Base-by-base conservation (phyloP, 1,140 invertebrate species). In the Achatina immaculata region DNA sequence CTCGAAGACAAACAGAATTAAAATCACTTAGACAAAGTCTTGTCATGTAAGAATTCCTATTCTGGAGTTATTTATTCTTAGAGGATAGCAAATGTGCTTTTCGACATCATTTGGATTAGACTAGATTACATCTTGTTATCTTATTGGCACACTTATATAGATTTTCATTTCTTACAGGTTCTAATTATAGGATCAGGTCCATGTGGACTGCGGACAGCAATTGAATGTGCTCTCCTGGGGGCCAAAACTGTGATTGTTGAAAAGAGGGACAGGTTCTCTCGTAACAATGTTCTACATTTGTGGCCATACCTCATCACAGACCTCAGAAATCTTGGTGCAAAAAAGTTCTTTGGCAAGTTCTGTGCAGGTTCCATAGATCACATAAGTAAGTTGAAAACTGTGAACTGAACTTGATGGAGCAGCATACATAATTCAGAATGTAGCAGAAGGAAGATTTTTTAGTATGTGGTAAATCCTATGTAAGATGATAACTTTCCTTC, bases 281-380 rank as follows among this genome's bases (percentile, higher is more conserved):
- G 98, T 28, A 99, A 99, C 92, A 99, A 99, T 92, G 98, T 99
- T 14, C 94, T 99, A 58, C 98, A 99, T 92, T 92, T 99, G 51
- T 99, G 98, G 98, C 98, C 98, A 38, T 99, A 97, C 91, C 97
- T 99, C 36, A 99, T 99, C 79, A 95, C 97, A 85, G 98, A 99
- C 92, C 92, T 99, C 55, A 94, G 96, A 73, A 95, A 94, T 80
- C 93, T 99, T 6, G 98, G 97, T 24, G 98, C 98, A 55, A 99
- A 99, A 91, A 98, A 99, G 88, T 99, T 99, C 92, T 99, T 98
- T 91, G 98, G 98, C 16, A 99, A 99, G 92, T 99, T 99, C 91
- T 99, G 98, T 93, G 98, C 98, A 1, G 98, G 98, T 55, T 95
- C 97, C 74, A 99, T 99, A 82, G 98, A 99, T 92, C 98, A 99